Evolutionary conservation across 2,888 invertebrate species (phyloP), one percentile per base, ranked within the genome.

Genomic region (Hirudinaria manillensis): DNA sequence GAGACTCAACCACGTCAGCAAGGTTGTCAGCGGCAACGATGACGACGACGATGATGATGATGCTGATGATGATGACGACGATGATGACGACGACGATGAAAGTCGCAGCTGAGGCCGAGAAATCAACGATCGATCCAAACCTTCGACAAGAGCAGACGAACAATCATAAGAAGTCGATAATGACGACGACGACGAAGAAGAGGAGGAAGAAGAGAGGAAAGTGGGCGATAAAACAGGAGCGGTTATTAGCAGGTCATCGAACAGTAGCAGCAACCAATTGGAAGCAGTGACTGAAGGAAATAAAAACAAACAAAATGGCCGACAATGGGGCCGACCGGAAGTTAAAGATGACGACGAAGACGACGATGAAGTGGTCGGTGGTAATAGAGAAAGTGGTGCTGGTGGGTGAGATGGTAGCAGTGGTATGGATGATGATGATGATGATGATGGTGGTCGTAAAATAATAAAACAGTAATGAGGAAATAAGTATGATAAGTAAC

Each of bases 1-100:
- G 1, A 29, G 61, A 61, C 24, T 61, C 68, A 68, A 32, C 27
- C 24, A 68, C 6, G 38, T 27, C 34, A 13, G 10, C 68, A 34
- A 34, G n/a, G 38, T 27, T 32, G 38, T 27, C 68, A 27, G n/a
- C n/a, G 21, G 38, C 34, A 27, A 68, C 68, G 38, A 32, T 19
- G 21, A 68, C 1, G 38, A 34, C 34, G 29, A 68, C 34, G 38
- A 27, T n/a, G 38, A 68, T 6, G 38, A 27, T 4, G 24, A 45
- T 29, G 73, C 1, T 19, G 45, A 38, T 21, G 56, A 61, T 74
- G 74, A 74, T 74, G 74, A 74, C 67, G 74, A 74, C 36, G 74
- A 36, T 70, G 66, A 36, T 70, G 66, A 29, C 45, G 74, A 36
- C 70, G 66, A 74, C 67, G 74, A 74, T 74, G 74, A 70, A 2